A percentile compares a stretch with the other conserved stretches of the same genome.
phyloP scores from a whole-genome alignment of 2,888 invertebrate species.

The Apamea sordens region DNA sequence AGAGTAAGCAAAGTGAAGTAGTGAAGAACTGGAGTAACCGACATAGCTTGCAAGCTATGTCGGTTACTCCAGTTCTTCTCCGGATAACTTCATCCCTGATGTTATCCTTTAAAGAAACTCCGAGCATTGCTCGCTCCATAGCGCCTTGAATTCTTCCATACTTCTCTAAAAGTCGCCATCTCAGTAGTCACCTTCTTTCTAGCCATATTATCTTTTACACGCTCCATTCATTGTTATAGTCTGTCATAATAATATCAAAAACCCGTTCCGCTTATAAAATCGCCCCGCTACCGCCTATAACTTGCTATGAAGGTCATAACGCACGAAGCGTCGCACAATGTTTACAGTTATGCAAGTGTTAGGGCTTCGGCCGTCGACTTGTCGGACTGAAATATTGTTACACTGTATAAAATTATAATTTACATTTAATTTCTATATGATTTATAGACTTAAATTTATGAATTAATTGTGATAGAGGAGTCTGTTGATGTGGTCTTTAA shows the following conservation, averaged over 20 bases:
- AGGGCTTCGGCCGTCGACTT: slow-evolving; percentile 31
- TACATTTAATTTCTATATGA: slow-evolving; percentile 10
- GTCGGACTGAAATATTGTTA: slow-evolving; percentile 38
- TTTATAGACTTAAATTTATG: not conserved
- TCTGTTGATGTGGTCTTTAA: not conserved
- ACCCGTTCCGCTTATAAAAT: not conserved
- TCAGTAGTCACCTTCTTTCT: too few relatives aligned
- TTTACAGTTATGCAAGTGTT: slow-evolving; percentile 40
- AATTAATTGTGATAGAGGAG: slow-evolving; percentile 32
- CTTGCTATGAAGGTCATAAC: slow-evolving; percentile 9
- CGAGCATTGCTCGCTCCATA: not conserved
- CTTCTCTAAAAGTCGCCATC: too few relatives aligned
- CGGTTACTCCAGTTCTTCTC: not conserved
- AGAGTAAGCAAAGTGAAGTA: too few relatives aligned
- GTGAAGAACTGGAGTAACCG: too few relatives aligned
- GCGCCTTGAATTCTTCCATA: not conserved
- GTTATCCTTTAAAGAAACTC: not conserved
- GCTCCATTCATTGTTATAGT: not conserved
- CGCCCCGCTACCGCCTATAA: slow-evolving; percentile 19
- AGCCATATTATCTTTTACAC: not conserved
- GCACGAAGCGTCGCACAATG: slow-evolving; percentile 38
- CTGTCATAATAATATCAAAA: not conserved
- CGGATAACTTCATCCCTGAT: not conserved
- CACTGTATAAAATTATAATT: not conserved
- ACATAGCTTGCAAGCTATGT: too few relatives aligned